Evolutionary conservation across 2,797 vertebrate genomes (phyloP).

Genomic region (Malurus leucopterus): DNA sequence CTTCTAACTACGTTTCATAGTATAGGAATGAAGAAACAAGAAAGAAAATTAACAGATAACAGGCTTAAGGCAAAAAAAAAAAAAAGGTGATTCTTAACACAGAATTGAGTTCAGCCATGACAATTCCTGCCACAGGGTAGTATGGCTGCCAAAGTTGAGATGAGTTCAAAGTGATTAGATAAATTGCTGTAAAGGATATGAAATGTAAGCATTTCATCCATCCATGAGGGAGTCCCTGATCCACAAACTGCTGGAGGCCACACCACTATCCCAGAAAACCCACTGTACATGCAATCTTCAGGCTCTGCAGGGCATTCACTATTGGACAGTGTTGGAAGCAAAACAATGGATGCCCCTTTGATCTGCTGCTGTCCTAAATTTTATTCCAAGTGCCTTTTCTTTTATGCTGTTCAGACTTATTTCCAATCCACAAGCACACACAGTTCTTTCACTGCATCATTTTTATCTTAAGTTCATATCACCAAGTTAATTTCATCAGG

Average conservation of each 20-base stretch:
- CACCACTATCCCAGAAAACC: neutral
- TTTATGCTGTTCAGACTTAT: neutral
- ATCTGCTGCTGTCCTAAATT: neutral
- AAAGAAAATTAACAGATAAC: neutral
- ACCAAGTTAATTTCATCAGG: neutral
- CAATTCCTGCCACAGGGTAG: neutral
- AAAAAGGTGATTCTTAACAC: neutral
- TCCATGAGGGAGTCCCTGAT: neutral
- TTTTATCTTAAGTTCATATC: neutral
- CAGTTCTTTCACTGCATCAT: neutral
- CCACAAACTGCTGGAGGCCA: neutral
- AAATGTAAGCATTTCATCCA: neutral
- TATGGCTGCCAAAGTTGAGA: neutral
- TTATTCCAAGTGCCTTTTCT: neutral
- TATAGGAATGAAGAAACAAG: neutral
- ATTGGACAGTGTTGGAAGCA: rapidly evolving
- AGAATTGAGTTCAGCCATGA: neutral
- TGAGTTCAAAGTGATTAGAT: neutral
- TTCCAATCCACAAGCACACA: neutral
- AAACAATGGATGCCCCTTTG: neutral
- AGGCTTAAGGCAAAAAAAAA: neutral
- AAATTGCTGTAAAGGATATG: neutral
- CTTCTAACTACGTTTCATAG: neutral
- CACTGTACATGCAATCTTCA: rapidly evolving
- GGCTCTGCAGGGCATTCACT: neutral